Conservation (phyloP, 2,888 invertebrate genomes). For the Diarsia dahlii region DNA sequence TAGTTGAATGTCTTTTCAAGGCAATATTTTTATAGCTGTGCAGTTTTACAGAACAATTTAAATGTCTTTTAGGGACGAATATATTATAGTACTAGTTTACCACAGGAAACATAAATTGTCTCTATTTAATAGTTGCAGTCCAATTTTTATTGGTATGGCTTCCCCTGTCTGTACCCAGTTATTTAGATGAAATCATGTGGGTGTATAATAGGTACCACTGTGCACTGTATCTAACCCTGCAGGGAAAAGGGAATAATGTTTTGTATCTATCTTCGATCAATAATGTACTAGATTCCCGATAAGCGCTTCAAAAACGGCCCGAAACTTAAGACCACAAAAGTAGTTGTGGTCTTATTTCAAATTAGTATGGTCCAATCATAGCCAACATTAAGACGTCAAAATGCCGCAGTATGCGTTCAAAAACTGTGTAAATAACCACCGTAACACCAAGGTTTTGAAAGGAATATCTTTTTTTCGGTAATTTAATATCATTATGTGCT, state of each 20-base stretch:
- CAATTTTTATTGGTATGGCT: constrained; percentile 19
- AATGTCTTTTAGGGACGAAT: constrained; percentile 1
- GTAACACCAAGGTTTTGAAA: no score
- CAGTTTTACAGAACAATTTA: background rate
- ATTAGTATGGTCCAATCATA: no score
- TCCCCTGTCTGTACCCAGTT: constrained; percentile 16
- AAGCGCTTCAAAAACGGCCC: no score
- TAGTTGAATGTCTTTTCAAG: constrained; percentile 5
- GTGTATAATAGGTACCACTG: background rate
- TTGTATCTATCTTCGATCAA: no score
- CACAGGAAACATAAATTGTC: constrained; percentile 46
- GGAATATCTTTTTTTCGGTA: no score
- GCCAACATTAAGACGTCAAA: no score
- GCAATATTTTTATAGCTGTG: constrained; percentile 9
- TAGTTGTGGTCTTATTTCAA: no score
- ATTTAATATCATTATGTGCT: no score
- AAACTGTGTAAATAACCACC: no score
- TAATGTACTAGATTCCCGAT: no score
- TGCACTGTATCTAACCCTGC: background rate
- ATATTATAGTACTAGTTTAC: background rate
- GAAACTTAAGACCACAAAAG: no score
- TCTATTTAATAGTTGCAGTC: constrained; percentile 13
- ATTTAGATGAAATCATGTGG: constrained; percentile 3
- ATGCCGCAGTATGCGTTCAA: no score
- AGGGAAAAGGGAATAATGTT: background rate